Evolutionary conservation across 1,140 invertebrate species (phyloP), one percentile per base, ranked within the genome.

Genomic region (Drosophila simulans): DNA sequence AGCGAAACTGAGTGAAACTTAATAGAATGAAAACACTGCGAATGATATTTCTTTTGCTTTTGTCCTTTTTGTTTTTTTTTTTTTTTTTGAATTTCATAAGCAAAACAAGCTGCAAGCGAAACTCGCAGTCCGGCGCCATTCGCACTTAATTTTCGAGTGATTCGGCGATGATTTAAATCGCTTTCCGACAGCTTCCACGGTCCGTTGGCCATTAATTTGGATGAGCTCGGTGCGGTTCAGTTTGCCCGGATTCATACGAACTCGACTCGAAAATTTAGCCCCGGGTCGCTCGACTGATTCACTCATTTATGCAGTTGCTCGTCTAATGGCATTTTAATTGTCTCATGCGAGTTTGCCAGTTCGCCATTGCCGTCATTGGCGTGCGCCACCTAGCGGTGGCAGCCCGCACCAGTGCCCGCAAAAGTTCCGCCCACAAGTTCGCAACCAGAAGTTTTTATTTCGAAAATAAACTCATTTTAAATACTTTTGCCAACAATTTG

Each of bases 401-500:
- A 13, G 3, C 12, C 20, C 31, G 31, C 37, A 13, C 37, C 37
- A 12, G 37, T 13, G 13, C 37, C 37, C 55, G 20, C 46, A 45
- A 46, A n/a, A 54, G 37, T 46, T n/a, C 43, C 43, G 48, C 39
- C 34, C 34, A 51, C 58, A 74, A 75, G 70, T 53, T 75, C 72
- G 54, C 53, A 75, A 58, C 72, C 71, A 75, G 60, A 76, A 76
- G 72, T 76, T 75, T 76, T 76, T 76, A 76, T 76, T 76, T 76
- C 72, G 71, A 76, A 76, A 88, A 89, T 88, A 88, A 88, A 88
- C 83, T 89, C 84, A 88, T 88, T 88, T 88, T 88, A 89, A 88
- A 88, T 88, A 88, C 83, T 88, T 88, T 88, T 76, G 84, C 80
- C 83, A 86, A 86, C 82, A 86, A 86, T 86, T 86, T 86, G 82